Conservation (phyloP, 2,888 invertebrate species). For the Agriopis leucophaearia region DNA sequence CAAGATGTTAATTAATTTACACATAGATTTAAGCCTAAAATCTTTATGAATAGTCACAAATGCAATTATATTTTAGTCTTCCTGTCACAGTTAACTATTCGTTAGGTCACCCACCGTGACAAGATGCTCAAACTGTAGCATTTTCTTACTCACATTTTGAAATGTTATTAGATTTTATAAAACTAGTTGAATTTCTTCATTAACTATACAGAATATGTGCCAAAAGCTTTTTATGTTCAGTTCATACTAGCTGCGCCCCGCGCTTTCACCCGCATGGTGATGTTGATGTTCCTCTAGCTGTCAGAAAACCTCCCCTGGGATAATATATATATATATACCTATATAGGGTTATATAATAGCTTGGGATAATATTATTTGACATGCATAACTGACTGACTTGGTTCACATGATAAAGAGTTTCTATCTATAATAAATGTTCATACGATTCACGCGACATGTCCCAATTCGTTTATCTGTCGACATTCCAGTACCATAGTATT, state of each 20-base stretch:
- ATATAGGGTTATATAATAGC: no score
- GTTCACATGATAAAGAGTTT: no score
- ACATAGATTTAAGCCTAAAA: not conserved
- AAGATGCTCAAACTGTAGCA: slow-evolving; percentile 29
- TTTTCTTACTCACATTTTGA: not conserved
- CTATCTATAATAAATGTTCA: no score
- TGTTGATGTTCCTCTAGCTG: no score
- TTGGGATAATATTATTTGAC: no score
- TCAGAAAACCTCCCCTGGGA: no score
- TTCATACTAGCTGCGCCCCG: no score
- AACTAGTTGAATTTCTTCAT: not conserved
- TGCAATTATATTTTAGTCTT: slow-evolving; percentile 5
- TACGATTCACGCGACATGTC: not conserved
- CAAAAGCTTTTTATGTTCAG: slow-evolving; percentile 16
- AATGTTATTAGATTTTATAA: not conserved
- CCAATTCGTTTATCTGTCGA: slow-evolving; percentile 23
- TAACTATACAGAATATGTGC: slow-evolving; percentile 10
- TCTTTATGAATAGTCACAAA: not conserved
- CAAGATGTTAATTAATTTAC: slow-evolving; percentile 10
- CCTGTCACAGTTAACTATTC: not conserved
- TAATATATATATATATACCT: no score
- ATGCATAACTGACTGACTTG: no score
- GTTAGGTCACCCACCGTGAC: slow-evolving; percentile 15
- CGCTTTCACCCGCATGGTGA: no score
- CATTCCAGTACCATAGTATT: slow-evolving; percentile 38